phyloP scores from a whole-genome alignment of 2,113 vertebrate species.

The Scartelaos histophorus region DNA sequence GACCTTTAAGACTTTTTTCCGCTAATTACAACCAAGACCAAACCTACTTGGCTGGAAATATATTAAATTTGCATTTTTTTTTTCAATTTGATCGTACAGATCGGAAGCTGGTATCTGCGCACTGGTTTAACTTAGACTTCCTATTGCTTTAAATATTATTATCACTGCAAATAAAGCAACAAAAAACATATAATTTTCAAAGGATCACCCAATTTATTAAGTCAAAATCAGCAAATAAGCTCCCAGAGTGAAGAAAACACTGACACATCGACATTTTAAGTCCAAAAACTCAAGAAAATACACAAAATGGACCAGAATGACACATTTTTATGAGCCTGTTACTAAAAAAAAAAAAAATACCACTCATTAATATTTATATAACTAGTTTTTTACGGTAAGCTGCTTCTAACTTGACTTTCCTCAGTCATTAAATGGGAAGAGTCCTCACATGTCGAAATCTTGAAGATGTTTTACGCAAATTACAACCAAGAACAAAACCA shows the following conservation, averaged over 20 bases:
- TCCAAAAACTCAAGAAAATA: no score
- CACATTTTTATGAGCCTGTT: constrained; percentile 15
- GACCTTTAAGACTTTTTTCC: constrained; percentile 16
- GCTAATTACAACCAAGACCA: constrained; percentile 34
- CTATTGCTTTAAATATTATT: no score
- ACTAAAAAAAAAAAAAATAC: constrained; percentile 18
- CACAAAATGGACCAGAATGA: no score
- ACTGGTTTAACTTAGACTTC: no score
- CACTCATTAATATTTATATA: constrained; percentile 56
- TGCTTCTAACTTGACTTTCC: constrained; percentile 43
- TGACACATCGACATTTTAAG: no score
- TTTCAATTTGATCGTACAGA: no score
- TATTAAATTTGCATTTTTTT: constrained; percentile 20
- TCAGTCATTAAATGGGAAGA: constrained; percentile 33
- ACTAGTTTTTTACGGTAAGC: constrained; percentile 27
- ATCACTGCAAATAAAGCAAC: no score
- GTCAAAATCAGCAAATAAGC: no score
- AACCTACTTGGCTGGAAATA: constrained; percentile 8
- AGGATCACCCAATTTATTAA: no score
- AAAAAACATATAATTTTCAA: no score
- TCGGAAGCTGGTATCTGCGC: no score
- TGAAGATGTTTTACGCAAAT: constrained; percentile 29
- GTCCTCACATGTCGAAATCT: constrained; percentile 1
- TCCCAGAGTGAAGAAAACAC: no score
- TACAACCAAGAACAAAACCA: constrained; percentile 23